A percentile compares a stretch with the other conserved stretches of the same genome.
Conservation (phyloP, 2,797 vertebrate species). For the Hemibagrus guttatus region DNA sequence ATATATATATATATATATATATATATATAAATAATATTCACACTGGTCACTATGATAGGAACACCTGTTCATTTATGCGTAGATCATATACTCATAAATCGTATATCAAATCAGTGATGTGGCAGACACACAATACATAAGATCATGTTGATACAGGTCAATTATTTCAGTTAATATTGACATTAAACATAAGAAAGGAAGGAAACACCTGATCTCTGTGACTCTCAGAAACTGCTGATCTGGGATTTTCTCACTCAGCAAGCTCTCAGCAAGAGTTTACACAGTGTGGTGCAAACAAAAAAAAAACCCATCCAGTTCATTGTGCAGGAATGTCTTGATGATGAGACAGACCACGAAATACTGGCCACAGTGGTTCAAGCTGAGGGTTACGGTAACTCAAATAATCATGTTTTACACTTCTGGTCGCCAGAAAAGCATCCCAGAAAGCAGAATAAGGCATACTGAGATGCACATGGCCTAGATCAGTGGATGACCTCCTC, state of each 20-base stretch:
- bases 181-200: not conserved
- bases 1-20: no score
- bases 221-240: not conserved
- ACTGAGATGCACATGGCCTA: not conserved
- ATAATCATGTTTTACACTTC: not conserved
- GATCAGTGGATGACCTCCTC: not conserved
- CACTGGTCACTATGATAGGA: not conserved
- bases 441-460: not conserved
- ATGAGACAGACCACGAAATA: not conserved
- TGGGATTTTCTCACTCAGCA: not conserved
- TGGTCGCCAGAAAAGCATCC: not conserved
- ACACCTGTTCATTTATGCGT: not conserved
- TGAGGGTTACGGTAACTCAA: not conserved
- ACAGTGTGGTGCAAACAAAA: no score
- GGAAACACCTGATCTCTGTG: not conserved
- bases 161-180: not conserved
- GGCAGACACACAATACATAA: not conserved
- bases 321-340: not conserved
- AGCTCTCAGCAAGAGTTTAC: not conserved
- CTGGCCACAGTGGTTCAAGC: not conserved
- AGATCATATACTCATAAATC: not conserved
- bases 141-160: not conserved
- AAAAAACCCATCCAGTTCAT: not conserved
- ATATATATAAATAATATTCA: not conserved
- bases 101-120: not conserved